phyloP scores from a whole-genome alignment of 1,140 invertebrate genomes.

The Sipha flava region DNA sequence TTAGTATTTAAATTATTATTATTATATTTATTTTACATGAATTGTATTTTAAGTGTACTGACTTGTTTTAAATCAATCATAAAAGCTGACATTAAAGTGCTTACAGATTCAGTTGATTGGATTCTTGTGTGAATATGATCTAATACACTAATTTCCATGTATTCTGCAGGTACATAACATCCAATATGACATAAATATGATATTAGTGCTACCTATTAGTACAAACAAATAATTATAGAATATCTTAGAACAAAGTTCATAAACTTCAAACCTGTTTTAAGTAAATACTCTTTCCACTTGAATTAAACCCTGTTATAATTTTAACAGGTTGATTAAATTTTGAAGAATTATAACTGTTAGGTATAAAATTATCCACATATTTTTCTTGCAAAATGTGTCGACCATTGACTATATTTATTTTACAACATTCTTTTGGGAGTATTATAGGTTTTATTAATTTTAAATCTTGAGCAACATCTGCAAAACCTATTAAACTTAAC shows the following conservation, averaged over 20 bases:
- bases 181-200: slow-evolving; percentile 81
- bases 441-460: slow-evolving; percentile 63
- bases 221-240: slow-evolving; percentile 37
- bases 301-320: slow-evolving; percentile 79
- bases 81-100: slow-evolving; percentile 72
- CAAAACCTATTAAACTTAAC: slow-evolving; percentile 62
- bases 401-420: slow-evolving; percentile 61
- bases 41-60: slow-evolving; percentile 28
- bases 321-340: slow-evolving; percentile 52
- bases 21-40: slow-evolving; percentile 25
- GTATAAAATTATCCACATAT: slow-evolving; percentile 56
- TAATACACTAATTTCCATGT: slow-evolving; percentile 59
- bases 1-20: slow-evolving; percentile 54
- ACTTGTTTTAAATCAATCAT: slow-evolving; percentile 77
- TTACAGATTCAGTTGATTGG: slow-evolving; percentile 64
- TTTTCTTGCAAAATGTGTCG: slow-evolving; percentile 71
- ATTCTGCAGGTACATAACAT: slow-evolving; percentile 74
- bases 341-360: slow-evolving; percentile 60
- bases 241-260: not conserved
- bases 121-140: slow-evolving; percentile 68
- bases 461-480: slow-evolving; percentile 58
- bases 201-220: slow-evolving; percentile 55
- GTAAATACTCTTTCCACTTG: slow-evolving; percentile 86
- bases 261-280: slow-evolving; percentile 45
- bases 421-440: slow-evolving; percentile 40